Conservation (phyloP, 2,888 invertebrate genomes). For the Philonicus albiceps region DNA sequence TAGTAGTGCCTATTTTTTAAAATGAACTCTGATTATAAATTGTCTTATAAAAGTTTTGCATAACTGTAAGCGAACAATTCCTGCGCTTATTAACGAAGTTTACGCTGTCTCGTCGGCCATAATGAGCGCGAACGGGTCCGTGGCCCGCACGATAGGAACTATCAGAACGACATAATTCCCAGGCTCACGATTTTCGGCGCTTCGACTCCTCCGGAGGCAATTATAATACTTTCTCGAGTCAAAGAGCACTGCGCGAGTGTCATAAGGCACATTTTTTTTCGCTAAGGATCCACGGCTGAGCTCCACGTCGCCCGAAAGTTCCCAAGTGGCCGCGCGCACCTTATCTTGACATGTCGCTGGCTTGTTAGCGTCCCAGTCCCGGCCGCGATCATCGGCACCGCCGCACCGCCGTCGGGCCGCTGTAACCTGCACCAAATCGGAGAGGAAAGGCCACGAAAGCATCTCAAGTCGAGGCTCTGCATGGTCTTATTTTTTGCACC, state of each 20-base stretch:
- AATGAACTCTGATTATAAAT: not conserved
- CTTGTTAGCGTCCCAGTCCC: conserved; percentile 28
- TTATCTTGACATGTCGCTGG: conserved; percentile 40
- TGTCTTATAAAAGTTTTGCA: not conserved
- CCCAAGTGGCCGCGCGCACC: conserved; percentile 36
- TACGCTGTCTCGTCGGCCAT: not conserved
- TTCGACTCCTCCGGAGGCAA: not conserved
- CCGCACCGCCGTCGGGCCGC: not conserved
- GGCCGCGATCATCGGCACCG: not conserved
- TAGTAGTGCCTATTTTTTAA: not conserved
- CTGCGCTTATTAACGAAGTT: not conserved
- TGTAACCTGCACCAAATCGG: conserved; percentile 39
- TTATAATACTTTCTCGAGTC: conserved; percentile 36
- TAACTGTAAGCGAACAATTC: not conserved
- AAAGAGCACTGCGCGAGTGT: conserved; percentile 28
- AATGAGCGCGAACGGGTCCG: not conserved
- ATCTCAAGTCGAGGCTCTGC: conserved; percentile 36
- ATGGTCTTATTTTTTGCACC: conserved; percentile 40
- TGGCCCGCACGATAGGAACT: not conserved
- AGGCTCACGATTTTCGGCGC: conserved; percentile 18
- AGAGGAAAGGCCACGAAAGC: conserved; percentile 40
- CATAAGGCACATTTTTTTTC: conserved; percentile 13
- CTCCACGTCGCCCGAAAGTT: conserved; percentile 4
- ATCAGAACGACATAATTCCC: conserved; percentile 32
- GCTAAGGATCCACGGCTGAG: not conserved